Base-by-base conservation (phyloP, 2,888 invertebrate genomes). In the Drosophila subsilvestris region DNA sequence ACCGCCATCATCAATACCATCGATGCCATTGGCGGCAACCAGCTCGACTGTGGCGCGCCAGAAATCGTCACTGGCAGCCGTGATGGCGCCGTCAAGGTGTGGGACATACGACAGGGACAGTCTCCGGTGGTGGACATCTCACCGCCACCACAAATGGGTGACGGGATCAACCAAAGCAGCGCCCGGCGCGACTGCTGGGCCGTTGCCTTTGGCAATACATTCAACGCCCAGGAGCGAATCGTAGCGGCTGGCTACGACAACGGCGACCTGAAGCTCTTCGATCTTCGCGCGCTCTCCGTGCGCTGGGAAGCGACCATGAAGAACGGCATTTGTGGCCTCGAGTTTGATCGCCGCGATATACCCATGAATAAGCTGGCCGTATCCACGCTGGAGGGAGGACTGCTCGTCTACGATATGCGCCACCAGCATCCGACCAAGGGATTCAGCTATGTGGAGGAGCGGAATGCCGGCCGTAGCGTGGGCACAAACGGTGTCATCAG, bases 231-330 rank as follows among this genome's bases (percentile, higher is more conserved):
- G 29, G 98, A 99, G 84, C 94, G 98, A 63, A 94, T 96, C 62
- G 95, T 99, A 0, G 96, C 95, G 27, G 97, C 98, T 10, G 99
- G 99, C 1, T 99, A 98, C 89, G 98, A 99, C 89, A 99, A 99
- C 91, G 99, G 99, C 0, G 99, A 99, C 90, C 92, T 99, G 2
- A 99, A 98, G 92, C 94, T 99, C 93, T 98, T 97, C 90, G 98
- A 99, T 91, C 93, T 99, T 27, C 94, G 96, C 68, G 95, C 95
- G 6, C 96, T 98, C 95, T 93, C 95, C 0, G 92, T 98, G 0
- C 93, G 95, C 86, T 99, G 98, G 98, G 98, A 98, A 89, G 96
- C 96, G 55, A 97, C 98, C 91, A 93, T 98, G 48, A 97, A 96
- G 90, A 98, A 98, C 93, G 98, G 98, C 80, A 95, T 97, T 0